Evolutionary conservation across 37 sponge, comb jelly and placozoan genomes (phyloP).

Genomic region (Petrosia ficiformis): DNA sequence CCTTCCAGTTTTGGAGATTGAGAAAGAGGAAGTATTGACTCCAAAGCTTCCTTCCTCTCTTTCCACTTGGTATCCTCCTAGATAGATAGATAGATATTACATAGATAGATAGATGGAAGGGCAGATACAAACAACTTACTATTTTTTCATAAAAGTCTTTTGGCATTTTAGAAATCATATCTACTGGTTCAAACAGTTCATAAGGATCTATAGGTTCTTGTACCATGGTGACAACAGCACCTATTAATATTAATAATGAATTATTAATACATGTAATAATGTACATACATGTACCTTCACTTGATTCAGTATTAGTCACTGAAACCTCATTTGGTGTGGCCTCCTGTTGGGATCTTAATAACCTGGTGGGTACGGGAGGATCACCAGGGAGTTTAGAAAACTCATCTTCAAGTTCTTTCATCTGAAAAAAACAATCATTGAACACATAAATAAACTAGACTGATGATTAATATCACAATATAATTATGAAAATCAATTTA

Average conservation of each 20-base stretch:
- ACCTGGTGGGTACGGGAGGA: slow-evolving; percentile 58
- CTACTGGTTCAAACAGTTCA: slow-evolving; percentile 85
- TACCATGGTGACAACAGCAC: slow-evolving; percentile 17
- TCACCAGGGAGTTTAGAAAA: slow-evolving; percentile 60
- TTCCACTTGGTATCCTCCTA: slow-evolving; percentile 85
- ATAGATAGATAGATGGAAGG: not conserved
- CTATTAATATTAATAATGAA: slow-evolving; percentile 8
- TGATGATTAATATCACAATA: slow-evolving; percentile 5
- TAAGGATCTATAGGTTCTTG: slow-evolving; percentile 71
- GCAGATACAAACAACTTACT: slow-evolving; percentile 21
- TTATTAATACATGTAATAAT: not conserved
- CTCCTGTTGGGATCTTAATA: slow-evolving; percentile 71
- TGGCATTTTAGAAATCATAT: slow-evolving; percentile 71
- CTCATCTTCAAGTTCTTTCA: slow-evolving; percentile 94
- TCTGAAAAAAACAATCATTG: slow-evolving; percentile 31
- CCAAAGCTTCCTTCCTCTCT: slow-evolving; percentile 86
- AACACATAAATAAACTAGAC: too few species aligned
- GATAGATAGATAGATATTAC: not conserved
- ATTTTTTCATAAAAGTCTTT: slow-evolving; percentile 80
- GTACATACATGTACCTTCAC: slow-evolving; percentile 23
- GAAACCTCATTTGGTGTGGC: slow-evolving; percentile 12
- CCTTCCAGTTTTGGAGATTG: slow-evolving; percentile 68
- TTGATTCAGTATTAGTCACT: slow-evolving; percentile 22
- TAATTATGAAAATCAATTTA: not conserved
- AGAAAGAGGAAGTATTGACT: slow-evolving; percentile 61